These are phyloP conservation scores for Clanis bilineata DNA, from an alignment of 2,888 invertebrate genomes.

Conservation along the genomic window DNA sequence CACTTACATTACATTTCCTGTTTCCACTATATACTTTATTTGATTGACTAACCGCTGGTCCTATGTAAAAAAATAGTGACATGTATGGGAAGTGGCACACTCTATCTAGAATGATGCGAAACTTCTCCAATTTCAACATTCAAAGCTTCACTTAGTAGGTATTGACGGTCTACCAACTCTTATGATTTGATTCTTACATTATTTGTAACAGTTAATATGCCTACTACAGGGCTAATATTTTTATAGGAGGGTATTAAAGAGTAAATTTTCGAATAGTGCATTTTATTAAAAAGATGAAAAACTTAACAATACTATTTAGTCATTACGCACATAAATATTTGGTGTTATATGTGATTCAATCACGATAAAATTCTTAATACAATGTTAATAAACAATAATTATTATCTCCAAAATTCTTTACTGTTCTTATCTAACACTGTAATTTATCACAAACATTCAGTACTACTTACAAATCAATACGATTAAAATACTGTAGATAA, in stretches of 20 bases:
- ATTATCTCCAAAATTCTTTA: slow-evolving; percentile 8
- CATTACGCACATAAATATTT: slow-evolving; percentile 35
- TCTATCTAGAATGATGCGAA: too few species aligned
- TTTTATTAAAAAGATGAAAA: slow-evolving; percentile 42
- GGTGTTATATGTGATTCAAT: slow-evolving; percentile 51
- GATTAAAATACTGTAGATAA: neutral
- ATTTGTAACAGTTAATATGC: too few species aligned
- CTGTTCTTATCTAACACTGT: neutral
- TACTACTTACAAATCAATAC: neutral
- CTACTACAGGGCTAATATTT: neutral
- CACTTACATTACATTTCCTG: too few species aligned
- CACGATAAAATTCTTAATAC: slow-evolving; percentile 32
- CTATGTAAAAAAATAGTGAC: too few species aligned
- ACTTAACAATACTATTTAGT: slow-evolving; percentile 38
- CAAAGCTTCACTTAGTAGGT: too few species aligned
- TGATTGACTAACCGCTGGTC: too few species aligned
- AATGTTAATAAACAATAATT: too few species aligned
- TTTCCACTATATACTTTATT: too few species aligned
- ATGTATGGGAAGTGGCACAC: too few species aligned
- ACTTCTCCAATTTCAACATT: too few species aligned
- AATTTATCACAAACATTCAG: slow-evolving; percentile 13
- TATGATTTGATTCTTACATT: too few species aligned
- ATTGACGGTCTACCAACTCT: too few species aligned
- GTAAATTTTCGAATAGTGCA: slow-evolving; percentile 10
- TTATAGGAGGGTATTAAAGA: neutral